Evolutionary conservation across 2,797 vertebrate genomes (phyloP).

Genomic region (Synanceia verrucosa): DNA sequence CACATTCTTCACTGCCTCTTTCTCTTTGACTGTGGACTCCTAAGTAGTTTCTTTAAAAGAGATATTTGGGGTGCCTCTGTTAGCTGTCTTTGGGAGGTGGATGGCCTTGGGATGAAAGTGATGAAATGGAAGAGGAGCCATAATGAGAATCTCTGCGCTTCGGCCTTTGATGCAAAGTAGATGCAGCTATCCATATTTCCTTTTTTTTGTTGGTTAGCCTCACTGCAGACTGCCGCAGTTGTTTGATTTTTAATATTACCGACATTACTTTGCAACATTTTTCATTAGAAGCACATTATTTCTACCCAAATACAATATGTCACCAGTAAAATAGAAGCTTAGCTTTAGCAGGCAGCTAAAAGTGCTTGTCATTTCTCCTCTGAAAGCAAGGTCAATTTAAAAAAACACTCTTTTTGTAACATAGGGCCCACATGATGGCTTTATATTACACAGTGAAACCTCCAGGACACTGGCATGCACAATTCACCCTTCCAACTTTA

Average conservation of each 20-base stretch:
- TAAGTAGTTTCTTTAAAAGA: conserved; percentile 57
- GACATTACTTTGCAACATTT: conserved; percentile 44
- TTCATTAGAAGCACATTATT: conserved; percentile 57
- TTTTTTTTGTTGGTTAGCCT: conserved; percentile 38
- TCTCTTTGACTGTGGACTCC: conserved; percentile 50
- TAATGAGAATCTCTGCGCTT: conserved; percentile 67
- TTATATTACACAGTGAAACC: background rate
- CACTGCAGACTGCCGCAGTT: conserved; percentile 35
- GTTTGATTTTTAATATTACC: conserved; percentile 68
- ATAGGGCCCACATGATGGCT: background rate
- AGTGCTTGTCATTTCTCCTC: background rate
- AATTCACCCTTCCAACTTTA: background rate
- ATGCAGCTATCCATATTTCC: conserved; percentile 45
- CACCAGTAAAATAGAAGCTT: conserved; percentile 22
- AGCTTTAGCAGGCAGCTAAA: conserved; percentile 10
- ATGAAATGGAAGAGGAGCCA: conserved; percentile 61
- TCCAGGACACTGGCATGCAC: background rate
- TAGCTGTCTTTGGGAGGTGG: conserved; percentile 68
- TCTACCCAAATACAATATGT: conserved; percentile 42
- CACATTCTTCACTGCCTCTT: conserved; percentile 38
- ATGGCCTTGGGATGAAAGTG: conserved; percentile 67
- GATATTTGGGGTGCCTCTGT: conserved; percentile 57
- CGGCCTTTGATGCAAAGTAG: conserved; percentile 70
- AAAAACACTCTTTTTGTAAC: conserved; percentile 11
- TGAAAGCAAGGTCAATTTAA: conserved; percentile 22